Evolutionary conservation across 2,113 vertebrate genomes (phyloP).

Genomic region (Morphnarchus princeps): DNA sequence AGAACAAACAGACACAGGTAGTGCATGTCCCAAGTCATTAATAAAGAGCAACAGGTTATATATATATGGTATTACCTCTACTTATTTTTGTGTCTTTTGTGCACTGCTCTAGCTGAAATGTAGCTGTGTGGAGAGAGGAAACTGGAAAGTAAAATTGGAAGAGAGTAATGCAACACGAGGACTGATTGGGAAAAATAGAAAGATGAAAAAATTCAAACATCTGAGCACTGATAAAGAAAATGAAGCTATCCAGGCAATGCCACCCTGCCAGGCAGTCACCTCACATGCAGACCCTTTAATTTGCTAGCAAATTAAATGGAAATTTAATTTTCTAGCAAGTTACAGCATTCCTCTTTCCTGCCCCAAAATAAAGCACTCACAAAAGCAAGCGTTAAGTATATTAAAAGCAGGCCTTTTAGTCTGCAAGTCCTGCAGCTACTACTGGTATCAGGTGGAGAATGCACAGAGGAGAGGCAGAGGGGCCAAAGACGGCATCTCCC

Average conservation of each 20-base stretch:
- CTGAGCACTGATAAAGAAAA: not conserved
- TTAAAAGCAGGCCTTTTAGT: not conserved
- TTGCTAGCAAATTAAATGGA: not conserved
- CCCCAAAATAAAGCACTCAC: not conserved
- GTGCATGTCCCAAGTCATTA: not conserved
- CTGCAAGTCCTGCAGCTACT: not conserved
- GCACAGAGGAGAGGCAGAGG: not conserved
- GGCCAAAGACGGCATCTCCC: not conserved
- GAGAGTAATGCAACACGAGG: not conserved
- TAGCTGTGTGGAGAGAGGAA: not conserved
- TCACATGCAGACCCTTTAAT: not conserved
- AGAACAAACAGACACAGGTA: accelerated
- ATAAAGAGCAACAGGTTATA: not conserved
- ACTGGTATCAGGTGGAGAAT: not conserved
- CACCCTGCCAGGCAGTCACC: not conserved
- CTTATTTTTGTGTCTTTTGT: not conserved
- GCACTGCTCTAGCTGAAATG: not conserved
- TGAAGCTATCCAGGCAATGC: not conserved
- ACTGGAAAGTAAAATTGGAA: not conserved
- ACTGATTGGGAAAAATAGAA: not conserved
- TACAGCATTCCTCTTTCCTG: not conserved
- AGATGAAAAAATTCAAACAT: not conserved
- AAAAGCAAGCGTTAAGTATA: not conserved
- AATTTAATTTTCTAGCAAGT: not conserved
- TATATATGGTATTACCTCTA: no score